A percentile compares a stretch with the other conserved stretches of the same genome.
These are phyloP conservation scores for Monarcha castaneiventris DNA, from an alignment of 2,113 vertebrate species.

Conservation along the genomic window DNA sequence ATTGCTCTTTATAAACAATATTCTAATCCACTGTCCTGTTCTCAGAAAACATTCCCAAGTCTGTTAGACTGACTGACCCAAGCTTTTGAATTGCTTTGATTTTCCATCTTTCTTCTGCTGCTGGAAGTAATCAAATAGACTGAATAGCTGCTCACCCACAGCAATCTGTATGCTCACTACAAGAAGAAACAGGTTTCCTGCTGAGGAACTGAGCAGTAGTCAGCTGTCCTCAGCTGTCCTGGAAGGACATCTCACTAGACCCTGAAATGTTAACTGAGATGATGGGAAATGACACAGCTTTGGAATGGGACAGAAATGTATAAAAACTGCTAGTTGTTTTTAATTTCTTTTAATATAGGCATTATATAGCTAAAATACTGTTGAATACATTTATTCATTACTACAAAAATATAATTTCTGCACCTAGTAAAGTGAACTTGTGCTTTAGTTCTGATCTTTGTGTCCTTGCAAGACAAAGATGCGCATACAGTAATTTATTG, in stretches of 20 bases:
- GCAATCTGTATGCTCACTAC: neutral
- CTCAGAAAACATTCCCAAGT: neutral
- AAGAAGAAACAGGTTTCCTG: constrained; percentile 46
- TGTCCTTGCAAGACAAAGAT: neutral
- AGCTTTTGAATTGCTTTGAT: constrained; percentile 10
- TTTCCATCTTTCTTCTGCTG: neutral
- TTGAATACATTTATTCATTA: neutral
- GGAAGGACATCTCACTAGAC: constrained; percentile 45
- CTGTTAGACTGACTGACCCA: neutral
- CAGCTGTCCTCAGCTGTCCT: constrained; percentile 52
- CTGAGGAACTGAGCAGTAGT: constrained; percentile 57
- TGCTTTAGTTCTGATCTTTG: neutral
- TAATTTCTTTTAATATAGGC: neutral
- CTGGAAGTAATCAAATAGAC: constrained; percentile 52
- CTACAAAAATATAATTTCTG: neutral
- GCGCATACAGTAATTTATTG: neutral
- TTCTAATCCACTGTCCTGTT: neutral
- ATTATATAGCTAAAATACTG: neutral
- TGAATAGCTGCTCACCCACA: constrained; percentile 20
- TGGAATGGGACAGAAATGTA: neutral
- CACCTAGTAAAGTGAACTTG: neutral
- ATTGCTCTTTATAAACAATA: neutral
- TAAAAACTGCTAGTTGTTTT: neutral
- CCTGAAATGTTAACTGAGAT: constrained; percentile 38
- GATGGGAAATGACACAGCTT: constrained; percentile 3